These are phyloP conservation scores for Lamprotornis superbus DNA, from an alignment of 2,113 vertebrate species.

Conservation along the genomic window DNA sequence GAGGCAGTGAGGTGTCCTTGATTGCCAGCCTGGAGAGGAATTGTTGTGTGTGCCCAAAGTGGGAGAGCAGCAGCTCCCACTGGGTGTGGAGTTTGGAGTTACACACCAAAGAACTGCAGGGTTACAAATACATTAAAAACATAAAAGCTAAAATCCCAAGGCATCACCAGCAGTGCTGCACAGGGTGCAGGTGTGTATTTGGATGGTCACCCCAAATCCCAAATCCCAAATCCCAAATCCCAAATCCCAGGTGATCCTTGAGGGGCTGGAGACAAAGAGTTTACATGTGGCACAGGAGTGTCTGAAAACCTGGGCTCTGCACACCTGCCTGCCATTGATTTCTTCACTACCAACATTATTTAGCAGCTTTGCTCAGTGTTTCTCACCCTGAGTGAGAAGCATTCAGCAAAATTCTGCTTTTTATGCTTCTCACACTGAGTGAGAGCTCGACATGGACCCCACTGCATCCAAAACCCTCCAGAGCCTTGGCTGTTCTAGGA, in stretches of 20 bases:
- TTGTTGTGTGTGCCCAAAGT: not conserved
- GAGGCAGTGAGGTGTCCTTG: too few species aligned
- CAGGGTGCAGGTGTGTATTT: not conserved
- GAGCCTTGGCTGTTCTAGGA: not conserved
- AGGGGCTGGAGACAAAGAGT: not conserved
- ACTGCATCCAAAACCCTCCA: not conserved
- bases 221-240: not conserved
- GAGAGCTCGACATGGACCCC: not conserved
- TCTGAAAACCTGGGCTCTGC: not conserved
- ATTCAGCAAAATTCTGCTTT: not conserved
- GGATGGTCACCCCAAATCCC: not conserved
- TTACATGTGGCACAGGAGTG: not conserved
- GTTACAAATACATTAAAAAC: fast-evolving
- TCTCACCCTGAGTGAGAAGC: not conserved
- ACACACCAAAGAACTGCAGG: not conserved
- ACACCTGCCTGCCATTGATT: not conserved
- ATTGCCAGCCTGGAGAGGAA: not conserved
- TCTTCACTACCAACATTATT: not conserved
- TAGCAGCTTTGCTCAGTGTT: not conserved
- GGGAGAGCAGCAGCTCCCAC: not conserved
- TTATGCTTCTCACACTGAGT: not conserved
- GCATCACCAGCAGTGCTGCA: not conserved
- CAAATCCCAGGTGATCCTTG: fast-evolving
- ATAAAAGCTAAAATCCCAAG: not conserved
- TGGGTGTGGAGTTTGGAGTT: fast-evolving